Percentiles rank a stretch among this genome's conserved stretches.
Conservation (phyloP, 1,140 invertebrate genomes). For the Conus ventricosus region DNA sequence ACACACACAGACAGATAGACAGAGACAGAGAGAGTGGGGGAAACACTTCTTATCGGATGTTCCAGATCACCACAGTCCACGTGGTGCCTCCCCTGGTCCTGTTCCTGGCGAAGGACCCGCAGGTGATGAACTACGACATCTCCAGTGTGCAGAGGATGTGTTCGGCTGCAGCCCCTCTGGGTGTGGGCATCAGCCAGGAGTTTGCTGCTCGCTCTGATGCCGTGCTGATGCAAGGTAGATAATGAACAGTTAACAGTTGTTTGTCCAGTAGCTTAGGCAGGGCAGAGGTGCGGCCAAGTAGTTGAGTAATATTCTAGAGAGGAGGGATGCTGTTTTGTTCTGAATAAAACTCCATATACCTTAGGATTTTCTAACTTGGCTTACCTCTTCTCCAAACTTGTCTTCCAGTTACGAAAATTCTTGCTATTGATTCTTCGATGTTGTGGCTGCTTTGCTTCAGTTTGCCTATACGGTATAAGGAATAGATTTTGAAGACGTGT, state of each 20-base stretch:
- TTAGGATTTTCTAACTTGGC: too few relatives aligned
- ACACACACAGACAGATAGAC: background rate
- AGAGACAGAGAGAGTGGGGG: background rate
- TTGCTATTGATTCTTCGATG: too few relatives aligned
- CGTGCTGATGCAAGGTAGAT: slow-evolving; percentile 19
- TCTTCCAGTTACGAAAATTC: too few relatives aligned
- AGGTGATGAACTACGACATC: slow-evolving; percentile 70
- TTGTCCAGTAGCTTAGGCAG: too few relatives aligned
- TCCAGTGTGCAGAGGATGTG: slow-evolving; percentile 51
- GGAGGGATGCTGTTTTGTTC: too few relatives aligned
- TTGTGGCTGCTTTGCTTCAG: too few relatives aligned
- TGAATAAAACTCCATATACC: too few relatives aligned
- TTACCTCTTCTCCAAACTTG: too few relatives aligned
- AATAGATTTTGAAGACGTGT: too few relatives aligned
- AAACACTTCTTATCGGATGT: background rate
- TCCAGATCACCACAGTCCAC: slow-evolving; percentile 58
- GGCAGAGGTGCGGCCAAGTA: too few relatives aligned
- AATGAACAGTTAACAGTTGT: background rate
- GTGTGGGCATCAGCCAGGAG: slow-evolving; percentile 63
- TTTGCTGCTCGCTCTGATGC: slow-evolving; percentile 49
- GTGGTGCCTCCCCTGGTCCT: slow-evolving; percentile 72
- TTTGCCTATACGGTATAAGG: too few relatives aligned
- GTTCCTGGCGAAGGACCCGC: slow-evolving; percentile 71
- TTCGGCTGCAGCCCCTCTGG: slow-evolving; percentile 69
- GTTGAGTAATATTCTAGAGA: too few relatives aligned